phyloP scores from a whole-genome alignment of 2,113 vertebrate genomes.

The Cottus gobio region DNA sequence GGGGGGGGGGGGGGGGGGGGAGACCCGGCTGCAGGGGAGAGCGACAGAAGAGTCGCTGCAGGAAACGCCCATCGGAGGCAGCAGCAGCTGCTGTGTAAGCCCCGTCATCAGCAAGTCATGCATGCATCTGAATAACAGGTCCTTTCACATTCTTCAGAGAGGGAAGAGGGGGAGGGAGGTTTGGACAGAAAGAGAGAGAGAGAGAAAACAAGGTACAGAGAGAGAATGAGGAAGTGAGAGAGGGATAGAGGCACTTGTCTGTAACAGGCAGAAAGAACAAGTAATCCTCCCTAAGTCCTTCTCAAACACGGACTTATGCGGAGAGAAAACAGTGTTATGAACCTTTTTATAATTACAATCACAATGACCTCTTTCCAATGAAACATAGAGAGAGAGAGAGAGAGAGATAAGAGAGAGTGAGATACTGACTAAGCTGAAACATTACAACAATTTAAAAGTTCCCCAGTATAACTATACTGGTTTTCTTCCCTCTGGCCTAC shows the following conservation, averaged over 20 bases:
- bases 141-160: slow-evolving; percentile 77
- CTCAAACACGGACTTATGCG: slow-evolving; percentile 40
- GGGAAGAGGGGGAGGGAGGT: slow-evolving; percentile 30
- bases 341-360: slow-evolving; percentile 15
- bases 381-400: background rate
- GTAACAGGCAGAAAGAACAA: slow-evolving; percentile 46
- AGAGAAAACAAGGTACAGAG: slow-evolving; percentile 24
- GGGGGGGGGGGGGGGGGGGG: no score
- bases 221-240: slow-evolving; percentile 57
- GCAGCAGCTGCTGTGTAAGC: slow-evolving; percentile 32
- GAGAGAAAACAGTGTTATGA: background rate
- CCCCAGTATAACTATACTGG: background rate
- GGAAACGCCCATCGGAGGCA: slow-evolving; percentile 19
- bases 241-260: slow-evolving; percentile 35
- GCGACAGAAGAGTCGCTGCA: slow-evolving; percentile 5
- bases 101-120: slow-evolving; percentile 67
- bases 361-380: background rate
- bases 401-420: background rate
- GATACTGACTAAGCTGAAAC: background rate
- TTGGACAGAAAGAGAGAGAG: slow-evolving; percentile 7
- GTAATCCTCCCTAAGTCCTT: slow-evolving; percentile 51
- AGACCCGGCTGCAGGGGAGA: background rate
- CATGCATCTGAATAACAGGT: slow-evolving; percentile 72
- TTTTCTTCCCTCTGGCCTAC: background rate
- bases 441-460: background rate